Evolutionary conservation across 2,888 invertebrate genomes (phyloP).

Genomic region (Abscondita cerata): DNA sequence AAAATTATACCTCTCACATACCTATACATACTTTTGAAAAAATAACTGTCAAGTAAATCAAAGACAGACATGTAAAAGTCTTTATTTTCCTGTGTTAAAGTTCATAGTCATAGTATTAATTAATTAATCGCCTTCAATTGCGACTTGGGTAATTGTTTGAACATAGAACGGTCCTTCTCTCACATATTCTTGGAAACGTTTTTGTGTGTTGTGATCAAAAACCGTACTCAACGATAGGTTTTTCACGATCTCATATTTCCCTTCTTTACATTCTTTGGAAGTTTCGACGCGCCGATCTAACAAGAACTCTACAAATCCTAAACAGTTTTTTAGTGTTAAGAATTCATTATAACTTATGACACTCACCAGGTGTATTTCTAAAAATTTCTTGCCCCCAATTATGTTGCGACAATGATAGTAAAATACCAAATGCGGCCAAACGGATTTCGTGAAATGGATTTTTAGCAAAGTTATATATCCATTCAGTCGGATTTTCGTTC

Average conservation of each 20-base stretch:
- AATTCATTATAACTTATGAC: not conserved
- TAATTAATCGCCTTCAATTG: conserved; percentile 71
- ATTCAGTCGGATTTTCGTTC: conserved; percentile 64
- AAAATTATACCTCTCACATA: too few relatives aligned
- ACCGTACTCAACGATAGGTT: conserved; percentile 63
- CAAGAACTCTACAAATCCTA: conserved; percentile 79
- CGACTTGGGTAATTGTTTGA: conserved; percentile 74
- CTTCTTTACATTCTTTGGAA: conserved; percentile 74
- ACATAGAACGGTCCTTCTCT: conserved; percentile 81
- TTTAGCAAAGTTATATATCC: conserved; percentile 62
- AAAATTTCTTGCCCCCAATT: conserved; percentile 83
- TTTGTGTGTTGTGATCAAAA: conserved; percentile 68
- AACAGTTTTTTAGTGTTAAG: conserved; percentile 40
- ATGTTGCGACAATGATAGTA: conserved; percentile 72
- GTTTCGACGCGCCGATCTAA: conserved; percentile 75
- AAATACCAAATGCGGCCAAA: conserved; percentile 69
- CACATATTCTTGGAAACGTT: conserved; percentile 72
- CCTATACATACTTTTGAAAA: too few relatives aligned
- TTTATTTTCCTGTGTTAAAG: too few relatives aligned
- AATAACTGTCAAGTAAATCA: too few relatives aligned
- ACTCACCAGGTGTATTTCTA: conserved; percentile 70
- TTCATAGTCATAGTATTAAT: too few relatives aligned
- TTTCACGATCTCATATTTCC: conserved; percentile 76
- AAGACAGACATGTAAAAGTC: too few relatives aligned
- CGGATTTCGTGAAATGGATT: conserved; percentile 86